A percentile compares a stretch with the other conserved stretches of the same genome.
Conservation (phyloP, 2,888 invertebrate species). For the Pristionchus arcanus region DNA sequence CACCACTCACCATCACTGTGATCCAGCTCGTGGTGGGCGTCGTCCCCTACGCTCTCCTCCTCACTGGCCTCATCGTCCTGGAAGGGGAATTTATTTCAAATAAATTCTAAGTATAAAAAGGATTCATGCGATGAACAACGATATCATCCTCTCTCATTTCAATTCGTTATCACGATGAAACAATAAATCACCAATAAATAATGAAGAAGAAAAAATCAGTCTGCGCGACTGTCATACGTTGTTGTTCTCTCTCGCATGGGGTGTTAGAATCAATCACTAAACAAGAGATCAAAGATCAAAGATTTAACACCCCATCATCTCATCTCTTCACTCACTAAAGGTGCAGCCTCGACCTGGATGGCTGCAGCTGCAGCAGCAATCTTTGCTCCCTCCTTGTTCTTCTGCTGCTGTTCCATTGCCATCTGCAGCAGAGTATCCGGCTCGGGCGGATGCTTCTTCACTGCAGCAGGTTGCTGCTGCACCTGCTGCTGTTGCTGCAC, state of each 20-base stretch:
- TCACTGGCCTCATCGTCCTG: conserved; percentile 47
- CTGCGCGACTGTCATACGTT: background rate
- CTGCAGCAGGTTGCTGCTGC: background rate
- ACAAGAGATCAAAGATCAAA: background rate
- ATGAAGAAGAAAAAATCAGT: background rate
- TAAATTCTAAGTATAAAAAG: background rate
- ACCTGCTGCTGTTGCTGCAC: background rate
- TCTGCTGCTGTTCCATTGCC: conserved; percentile 41
- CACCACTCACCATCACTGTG: conserved; percentile 34
- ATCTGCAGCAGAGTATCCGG: conserved; percentile 45
- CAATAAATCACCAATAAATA: background rate
- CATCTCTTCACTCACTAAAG: conserved; percentile 26
- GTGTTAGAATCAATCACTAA: background rate
- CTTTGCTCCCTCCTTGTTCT: background rate
- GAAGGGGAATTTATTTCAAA: background rate
- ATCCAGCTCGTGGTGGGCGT: conserved; percentile 40
- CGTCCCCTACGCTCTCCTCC: conserved; percentile 12
- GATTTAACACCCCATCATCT: background rate
- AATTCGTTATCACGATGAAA: background rate
- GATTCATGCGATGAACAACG: background rate
- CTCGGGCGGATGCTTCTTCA: conserved; percentile 52
- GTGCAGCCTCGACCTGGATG: conserved; percentile 2
- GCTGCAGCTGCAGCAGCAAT: background rate
- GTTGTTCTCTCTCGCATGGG: background rate
- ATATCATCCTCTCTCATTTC: background rate